A percentile compares a stretch with the other conserved stretches of the same genome.
Conservation (phyloP, 2,797 vertebrate species). For the Alectoris magna region DNA sequence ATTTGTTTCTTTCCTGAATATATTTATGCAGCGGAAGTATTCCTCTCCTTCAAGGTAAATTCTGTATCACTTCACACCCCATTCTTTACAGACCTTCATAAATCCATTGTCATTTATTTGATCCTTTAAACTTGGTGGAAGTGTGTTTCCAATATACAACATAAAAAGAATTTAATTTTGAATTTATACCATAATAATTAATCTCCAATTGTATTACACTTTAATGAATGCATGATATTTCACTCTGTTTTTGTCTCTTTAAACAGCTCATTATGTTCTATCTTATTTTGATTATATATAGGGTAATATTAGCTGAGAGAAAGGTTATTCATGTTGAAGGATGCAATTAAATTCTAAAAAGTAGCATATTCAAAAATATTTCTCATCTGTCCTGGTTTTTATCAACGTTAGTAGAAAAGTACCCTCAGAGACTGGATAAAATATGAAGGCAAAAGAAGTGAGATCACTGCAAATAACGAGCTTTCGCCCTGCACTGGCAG, state of each 20-base stretch:
- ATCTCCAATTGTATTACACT: background rate
- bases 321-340: background rate
- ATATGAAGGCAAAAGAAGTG: background rate
- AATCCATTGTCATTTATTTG: slow-evolving; percentile 45
- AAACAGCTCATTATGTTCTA: background rate
- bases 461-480: background rate
- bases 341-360: background rate
- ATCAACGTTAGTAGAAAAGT: background rate
- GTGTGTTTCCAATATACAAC: background rate
- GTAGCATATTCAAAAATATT: background rate
- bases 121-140: background rate
- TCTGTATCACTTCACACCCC: slow-evolving; percentile 28
- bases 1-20: slow-evolving; percentile 64
- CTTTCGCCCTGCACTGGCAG: background rate
- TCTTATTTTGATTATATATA: background rate
- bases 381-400: background rate
- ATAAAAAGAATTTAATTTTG: background rate
- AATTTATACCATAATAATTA: background rate
- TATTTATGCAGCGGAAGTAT: slow-evolving; percentile 70
- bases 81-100: slow-evolving; percentile 49
- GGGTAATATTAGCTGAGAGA: background rate
- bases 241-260: background rate
- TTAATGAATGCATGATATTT: slow-evolving; percentile 8
- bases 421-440: background rate
- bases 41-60: slow-evolving; percentile 69